Conservation (phyloP, 1,140 invertebrate species). For the Tetragnatha versicolor region DNA sequence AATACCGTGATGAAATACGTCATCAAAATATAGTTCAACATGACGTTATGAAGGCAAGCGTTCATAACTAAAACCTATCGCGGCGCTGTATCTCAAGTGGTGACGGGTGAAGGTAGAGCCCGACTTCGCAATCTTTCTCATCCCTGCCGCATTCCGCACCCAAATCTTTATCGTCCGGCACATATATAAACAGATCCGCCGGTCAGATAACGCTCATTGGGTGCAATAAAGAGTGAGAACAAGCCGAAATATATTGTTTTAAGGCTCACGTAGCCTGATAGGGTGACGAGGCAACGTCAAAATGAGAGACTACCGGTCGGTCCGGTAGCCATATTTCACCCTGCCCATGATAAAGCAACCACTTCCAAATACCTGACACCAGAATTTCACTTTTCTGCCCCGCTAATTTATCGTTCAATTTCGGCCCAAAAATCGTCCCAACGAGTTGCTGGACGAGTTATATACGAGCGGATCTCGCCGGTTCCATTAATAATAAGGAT, state of each 20-base stretch:
- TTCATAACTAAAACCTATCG: too few relatives aligned
- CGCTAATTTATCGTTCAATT: conserved; percentile 30
- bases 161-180: not conserved
- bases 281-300: conserved; percentile 27
- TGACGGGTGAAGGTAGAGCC: too few relatives aligned
- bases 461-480: not conserved
- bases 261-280: not conserved
- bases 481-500: conserved; percentile 7
- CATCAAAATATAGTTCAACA: too few relatives aligned
- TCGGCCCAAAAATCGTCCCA: not conserved
- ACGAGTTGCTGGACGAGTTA: conserved; percentile 23
- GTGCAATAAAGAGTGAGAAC: too few relatives aligned
- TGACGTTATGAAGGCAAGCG: too few relatives aligned
- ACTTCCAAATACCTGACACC: conserved; percentile 17
- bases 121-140: not conserved
- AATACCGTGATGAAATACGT: too few relatives aligned
- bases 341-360: conserved; percentile 1
- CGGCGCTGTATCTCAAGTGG: too few relatives aligned
- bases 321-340: conserved; percentile 16
- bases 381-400: conserved; percentile 21
- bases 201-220: not conserved
- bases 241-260: not conserved
- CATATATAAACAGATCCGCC: conserved; percentile 28
- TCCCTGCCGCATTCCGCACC: not conserved
- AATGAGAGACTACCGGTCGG: conserved; percentile 13